Percentiles rank a stretch among this genome's conserved stretches.
Conservation (phyloP, 2,888 invertebrate genomes). For the Sinodicranocentrus sp. region DNA sequence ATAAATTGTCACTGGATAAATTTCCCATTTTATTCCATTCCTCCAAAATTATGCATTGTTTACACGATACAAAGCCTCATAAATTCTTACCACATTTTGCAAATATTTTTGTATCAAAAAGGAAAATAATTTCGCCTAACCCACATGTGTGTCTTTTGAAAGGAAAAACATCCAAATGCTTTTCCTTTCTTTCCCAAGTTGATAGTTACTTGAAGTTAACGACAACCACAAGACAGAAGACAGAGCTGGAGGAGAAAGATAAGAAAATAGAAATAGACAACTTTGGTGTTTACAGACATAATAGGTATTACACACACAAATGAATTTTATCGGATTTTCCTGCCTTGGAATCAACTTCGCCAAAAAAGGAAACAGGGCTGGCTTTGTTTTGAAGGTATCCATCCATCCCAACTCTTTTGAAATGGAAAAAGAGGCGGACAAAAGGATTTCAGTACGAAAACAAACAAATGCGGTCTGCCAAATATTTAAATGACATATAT, state of each 20-base stretch:
- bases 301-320: not conserved
- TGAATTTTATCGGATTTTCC: not conserved
- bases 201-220: not conserved
- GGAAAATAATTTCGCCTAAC: too few species aligned
- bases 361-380: not conserved
- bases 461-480: not conserved
- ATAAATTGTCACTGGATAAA: too few species aligned
- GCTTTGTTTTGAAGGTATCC: not conserved
- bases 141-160: too few species aligned
- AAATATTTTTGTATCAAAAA: too few species aligned
- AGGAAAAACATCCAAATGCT: too few species aligned
- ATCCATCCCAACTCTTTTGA: not conserved
- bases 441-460: not conserved
- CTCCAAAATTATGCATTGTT: too few species aligned
- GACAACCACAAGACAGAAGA: too few species aligned
- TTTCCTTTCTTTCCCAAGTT: too few species aligned
- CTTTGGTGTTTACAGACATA: not conserved
- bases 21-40: too few species aligned
- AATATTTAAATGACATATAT: too few species aligned
- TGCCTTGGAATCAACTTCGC: not conserved
- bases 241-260: conserved; percentile 18
- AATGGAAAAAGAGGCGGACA: not conserved
- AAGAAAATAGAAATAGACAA: conserved; percentile 2
- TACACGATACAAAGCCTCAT: too few species aligned
- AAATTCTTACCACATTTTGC: too few species aligned